phyloP scores from a whole-genome alignment of 2,113 vertebrate species.

The Paracanthobrama guichenoti region DNA sequence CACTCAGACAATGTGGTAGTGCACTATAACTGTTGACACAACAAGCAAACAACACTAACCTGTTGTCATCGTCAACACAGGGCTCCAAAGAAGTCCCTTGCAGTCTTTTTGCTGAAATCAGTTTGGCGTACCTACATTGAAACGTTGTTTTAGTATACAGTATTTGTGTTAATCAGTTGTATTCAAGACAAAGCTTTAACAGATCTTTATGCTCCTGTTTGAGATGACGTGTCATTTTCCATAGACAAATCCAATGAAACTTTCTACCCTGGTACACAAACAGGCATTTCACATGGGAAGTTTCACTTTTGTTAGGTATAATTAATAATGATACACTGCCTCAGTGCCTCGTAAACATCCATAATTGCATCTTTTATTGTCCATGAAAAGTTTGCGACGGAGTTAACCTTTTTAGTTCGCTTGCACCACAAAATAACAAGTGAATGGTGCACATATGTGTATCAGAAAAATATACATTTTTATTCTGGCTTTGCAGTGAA shows the following conservation, averaged over 20 bases:
- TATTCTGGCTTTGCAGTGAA: neutral
- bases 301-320: neutral
- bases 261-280: neutral
- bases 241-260: neutral
- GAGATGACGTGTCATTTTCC: neutral
- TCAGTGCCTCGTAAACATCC: neutral
- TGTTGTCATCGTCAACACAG: constrained; percentile 65
- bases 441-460: neutral
- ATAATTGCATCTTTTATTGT: neutral
- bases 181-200: neutral
- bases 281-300: neutral
- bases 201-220: neutral
- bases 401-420: neutral
- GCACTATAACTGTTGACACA: constrained; percentile 56
- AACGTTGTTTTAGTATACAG: neutral
- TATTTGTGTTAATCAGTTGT: neutral
- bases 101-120: neutral
- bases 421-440: neutral
- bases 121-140: constrained; percentile 11
- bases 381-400: neutral
- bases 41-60: constrained; percentile 49
- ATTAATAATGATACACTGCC: neutral
- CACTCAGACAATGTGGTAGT: neutral
- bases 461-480: neutral
- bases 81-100: neutral